phyloP scores from a whole-genome alignment of 2,888 invertebrate genomes.

The Mellilla xanthometata region DNA sequence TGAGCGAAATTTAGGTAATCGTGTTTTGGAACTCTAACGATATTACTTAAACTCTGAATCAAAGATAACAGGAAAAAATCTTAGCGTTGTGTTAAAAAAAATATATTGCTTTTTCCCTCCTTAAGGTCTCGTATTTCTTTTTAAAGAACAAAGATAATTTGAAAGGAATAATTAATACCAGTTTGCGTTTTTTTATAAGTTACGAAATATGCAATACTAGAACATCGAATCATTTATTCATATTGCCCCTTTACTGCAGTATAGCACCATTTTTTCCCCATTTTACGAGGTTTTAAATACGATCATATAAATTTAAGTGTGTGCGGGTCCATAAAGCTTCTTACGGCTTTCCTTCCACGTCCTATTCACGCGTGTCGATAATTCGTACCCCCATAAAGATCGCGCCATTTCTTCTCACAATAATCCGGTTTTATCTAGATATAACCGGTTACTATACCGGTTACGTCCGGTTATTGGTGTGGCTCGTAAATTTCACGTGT shows the following conservation, averaged over 20 bases:
- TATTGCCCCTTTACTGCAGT: not conserved
- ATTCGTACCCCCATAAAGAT: conserved; percentile 23
- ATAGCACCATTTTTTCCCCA: conserved; percentile 10
- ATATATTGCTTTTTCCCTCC: too few species aligned
- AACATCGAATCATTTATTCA: too few species aligned
- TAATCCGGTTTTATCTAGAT: conserved; percentile 60
- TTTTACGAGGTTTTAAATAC: conserved; percentile 19
- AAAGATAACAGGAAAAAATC: too few species aligned
- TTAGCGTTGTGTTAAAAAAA: too few species aligned
- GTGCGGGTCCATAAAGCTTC: conserved; percentile 20
- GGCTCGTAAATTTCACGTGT: conserved; percentile 63
- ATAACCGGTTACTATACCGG: conserved; percentile 52
- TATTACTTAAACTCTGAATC: too few species aligned
- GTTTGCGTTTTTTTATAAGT: too few species aligned
- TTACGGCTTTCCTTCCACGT: conserved; percentile 12
- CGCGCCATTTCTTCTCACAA: conserved; percentile 26
- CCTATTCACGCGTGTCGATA: conserved; percentile 21
- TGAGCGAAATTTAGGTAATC: too few species aligned
- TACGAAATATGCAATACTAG: too few species aligned
- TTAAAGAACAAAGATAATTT: too few species aligned
- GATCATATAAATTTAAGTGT: conserved; percentile 17
- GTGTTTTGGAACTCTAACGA: too few species aligned
- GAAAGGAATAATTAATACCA: too few species aligned
- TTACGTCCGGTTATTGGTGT: conserved; percentile 40
- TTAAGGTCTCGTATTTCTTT: too few species aligned